Evolutionary conservation across 1,140 invertebrate species (phyloP), one percentile per base, ranked within the genome.

Genomic region (Cherax destructor): DNA sequence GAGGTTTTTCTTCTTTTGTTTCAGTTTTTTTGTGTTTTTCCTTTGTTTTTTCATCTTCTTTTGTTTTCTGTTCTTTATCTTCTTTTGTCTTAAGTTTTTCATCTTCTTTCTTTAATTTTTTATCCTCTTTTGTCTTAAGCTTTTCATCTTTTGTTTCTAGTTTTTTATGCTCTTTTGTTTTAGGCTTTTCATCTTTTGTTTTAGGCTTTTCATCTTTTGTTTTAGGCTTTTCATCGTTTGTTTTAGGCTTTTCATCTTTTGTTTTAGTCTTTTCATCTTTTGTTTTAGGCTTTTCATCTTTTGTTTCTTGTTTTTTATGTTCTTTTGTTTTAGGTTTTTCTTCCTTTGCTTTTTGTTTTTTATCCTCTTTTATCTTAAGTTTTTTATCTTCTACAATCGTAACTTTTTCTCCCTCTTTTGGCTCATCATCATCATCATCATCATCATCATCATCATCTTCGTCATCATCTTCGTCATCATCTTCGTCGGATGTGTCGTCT

Each of bases 401-500:
- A 11, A 18, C 21, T 18, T 5, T 59, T 61, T 86, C 84, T n/a
- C 59, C 85, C n/a, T 10, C 49, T 78, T 87, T 76, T 11, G 77
- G 24, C 41, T 13, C 56, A 59, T 78, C 74, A 5, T 79, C 74
- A 3, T 52, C 65, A n/a, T 61, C 24, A 52, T 56, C 85, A 30
- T 16, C 56, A 21, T 24, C 72, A 16, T 87, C 85, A 10, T 86
- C 83, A 4, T 65, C 61, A 65, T 50, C 74, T 50, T 77, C 30
- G 0, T 69, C 50, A 47, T 47, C 65, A 47, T 49, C 83, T 7
- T 7, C 61, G 7, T 72, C 52, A 24, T 61, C 83, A 18, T 59
- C 80, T 13, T 65, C 83, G 41, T 65, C 81, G 6, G 5, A 49
- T 41, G 30, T 74, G 6, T 85, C 86, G n/a, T 87, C 86, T 3